These are phyloP conservation scores for Tipula vernalis DNA, from an alignment of 2,888 invertebrate genomes.

Conservation along the genomic window DNA sequence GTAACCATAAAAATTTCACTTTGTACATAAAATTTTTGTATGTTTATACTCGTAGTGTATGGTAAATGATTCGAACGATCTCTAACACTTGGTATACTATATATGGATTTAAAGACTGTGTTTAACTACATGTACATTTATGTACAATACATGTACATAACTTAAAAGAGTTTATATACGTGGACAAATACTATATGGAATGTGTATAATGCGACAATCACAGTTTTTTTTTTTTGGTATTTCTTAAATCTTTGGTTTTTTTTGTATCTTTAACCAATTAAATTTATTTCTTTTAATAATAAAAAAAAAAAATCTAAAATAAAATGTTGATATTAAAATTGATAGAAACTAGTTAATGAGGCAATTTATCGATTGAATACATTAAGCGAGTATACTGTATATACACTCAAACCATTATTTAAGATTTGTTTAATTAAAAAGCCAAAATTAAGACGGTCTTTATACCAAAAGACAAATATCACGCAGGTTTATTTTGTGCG, in stretches of 20 bases:
- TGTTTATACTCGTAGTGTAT: neutral
- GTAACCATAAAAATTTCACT: neutral
- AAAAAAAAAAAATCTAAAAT: neutral
- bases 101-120: neutral
- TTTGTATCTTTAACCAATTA: neutral
- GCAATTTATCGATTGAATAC: neutral
- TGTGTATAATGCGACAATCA: neutral
- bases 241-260: neutral
- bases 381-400: neutral
- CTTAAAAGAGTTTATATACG: neutral
- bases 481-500: neutral
- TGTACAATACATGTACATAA: neutral
- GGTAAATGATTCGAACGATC: neutral
- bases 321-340: neutral
- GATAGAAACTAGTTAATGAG: constrained; percentile 4
- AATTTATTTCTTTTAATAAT: neutral
- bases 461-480: neutral
- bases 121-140: neutral
- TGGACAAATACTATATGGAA: neutral
- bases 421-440: neutral
- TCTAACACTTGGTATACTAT: neutral
- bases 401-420: neutral
- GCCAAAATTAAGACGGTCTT: neutral
- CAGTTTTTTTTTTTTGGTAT: neutral
- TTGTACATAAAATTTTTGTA: neutral